Evolutionary conservation across 2,888 invertebrate genomes (phyloP), one percentile per base, ranked within the genome.

Genomic region (Mystacides longicornis): DNA sequence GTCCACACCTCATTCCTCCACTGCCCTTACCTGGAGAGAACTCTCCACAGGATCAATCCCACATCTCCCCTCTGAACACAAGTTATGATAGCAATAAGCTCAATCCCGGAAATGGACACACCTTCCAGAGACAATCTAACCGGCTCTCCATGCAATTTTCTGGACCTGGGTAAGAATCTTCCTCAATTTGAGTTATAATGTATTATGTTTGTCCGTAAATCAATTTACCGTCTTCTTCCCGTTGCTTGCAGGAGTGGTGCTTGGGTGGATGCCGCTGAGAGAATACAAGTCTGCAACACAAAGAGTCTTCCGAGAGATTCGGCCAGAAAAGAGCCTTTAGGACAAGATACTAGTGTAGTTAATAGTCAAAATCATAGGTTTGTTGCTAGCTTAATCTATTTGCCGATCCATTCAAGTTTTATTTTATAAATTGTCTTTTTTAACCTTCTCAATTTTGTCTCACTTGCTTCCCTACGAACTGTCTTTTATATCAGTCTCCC

Each of bases 91-190:
- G 47, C 19, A 57, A 57, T 23, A 60, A 59, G 46, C 55, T 62
- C 18, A 49, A 49, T 33, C 58, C 60, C 23, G 49, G 31, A 14
- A 22, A 49, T 14, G 68, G 65, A 1, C 68, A 70, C 27, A 70
- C 73, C 64, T 80, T 80, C 66, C 77, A 79, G 62, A 68, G 81
- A 78, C 70, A 83, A 77, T 65, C 72, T 56, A 86, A 86, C 67
- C 77, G 93, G 19, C 76, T 92, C 43, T 93, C 92, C 1, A 91
- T 93, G 85, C 90, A 90, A 72, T 89, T 89, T 69, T 81, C 89
- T n/a, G 87, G 89, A 46, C 83, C 83, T 42, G 86, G 87, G 77
- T 86, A 75, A 67, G 78, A n/a, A 37, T 14, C 16, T 27, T 37
- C 16, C 16, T n/a, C 16, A n/a, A 16, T 37, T n/a, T 37, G n/a